Conservation (phyloP, 2,797 vertebrate species). For the Molossus molossus region DNA sequence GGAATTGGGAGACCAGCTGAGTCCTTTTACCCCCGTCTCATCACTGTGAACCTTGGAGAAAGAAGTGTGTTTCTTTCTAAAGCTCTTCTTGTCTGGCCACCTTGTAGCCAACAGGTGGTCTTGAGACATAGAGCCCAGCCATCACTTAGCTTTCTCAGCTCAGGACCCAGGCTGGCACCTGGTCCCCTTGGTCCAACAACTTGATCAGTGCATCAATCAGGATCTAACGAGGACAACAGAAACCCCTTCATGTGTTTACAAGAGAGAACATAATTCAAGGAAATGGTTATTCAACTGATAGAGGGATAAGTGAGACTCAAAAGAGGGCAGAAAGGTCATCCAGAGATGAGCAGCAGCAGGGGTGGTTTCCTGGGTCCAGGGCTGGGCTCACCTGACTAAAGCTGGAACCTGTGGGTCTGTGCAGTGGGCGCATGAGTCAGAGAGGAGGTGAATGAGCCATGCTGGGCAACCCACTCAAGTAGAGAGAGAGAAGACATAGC, state of each 20-base stretch:
- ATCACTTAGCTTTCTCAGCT: not conserved
- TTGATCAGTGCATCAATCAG: not conserved
- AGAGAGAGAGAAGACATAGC: not conserved
- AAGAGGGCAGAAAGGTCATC: not conserved
- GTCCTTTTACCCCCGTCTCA: conserved; percentile 18
- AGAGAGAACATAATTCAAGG: not conserved
- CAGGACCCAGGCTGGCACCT: not conserved
- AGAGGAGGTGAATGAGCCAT: not conserved
- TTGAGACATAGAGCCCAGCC: not conserved
- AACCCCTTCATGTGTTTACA: not conserved
- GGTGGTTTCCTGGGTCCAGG: not conserved
- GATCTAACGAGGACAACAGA: not conserved
- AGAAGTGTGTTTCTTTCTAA: conserved; percentile 22
- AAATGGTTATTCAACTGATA: not conserved
- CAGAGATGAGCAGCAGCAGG: not conserved
- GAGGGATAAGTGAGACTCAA: not conserved
- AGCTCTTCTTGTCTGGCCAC: conserved; percentile 36
- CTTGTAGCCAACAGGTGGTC: conserved; percentile 29
- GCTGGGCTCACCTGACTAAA: not conserved
- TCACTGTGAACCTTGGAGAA: conserved; percentile 17
- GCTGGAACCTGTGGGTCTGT: not conserved
- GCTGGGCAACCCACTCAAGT: not conserved
- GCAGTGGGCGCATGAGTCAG: not conserved
- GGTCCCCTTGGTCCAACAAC: not conserved
- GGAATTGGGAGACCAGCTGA: conserved; percentile 40